These are phyloP conservation scores for Salminus brasiliensis DNA, from an alignment of 2,113 vertebrate species.

Conservation along the genomic window DNA sequence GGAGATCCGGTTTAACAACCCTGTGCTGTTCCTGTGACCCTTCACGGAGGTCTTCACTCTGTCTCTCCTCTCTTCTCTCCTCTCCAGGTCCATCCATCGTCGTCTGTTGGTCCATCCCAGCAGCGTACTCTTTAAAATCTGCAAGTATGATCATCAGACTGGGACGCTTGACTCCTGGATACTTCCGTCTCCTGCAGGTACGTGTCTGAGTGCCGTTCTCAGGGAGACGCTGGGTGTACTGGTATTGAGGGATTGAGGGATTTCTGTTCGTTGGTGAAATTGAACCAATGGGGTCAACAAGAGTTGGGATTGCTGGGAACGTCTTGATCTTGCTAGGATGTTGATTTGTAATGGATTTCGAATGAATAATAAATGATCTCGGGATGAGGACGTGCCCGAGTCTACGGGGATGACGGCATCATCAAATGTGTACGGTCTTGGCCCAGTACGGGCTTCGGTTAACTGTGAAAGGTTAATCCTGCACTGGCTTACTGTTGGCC, in stretches of 20 bases:
- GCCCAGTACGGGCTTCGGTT: not conserved
- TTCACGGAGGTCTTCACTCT: not conserved
- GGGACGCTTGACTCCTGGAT: conserved; percentile 89
- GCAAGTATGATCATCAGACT: conserved; percentile 86
- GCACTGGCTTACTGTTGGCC: not conserved
- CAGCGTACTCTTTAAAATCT: not conserved
- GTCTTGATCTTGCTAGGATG: not conserved
- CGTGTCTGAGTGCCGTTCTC: not conserved
- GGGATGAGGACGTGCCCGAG: not conserved
- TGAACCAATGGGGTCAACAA: not conserved
- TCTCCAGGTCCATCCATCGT: conserved; percentile 53
- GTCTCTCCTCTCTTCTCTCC: not conserved
- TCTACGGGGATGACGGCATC: not conserved
- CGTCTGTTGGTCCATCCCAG: not conserved
- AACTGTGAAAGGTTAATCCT: not conserved
- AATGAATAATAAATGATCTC: not conserved
- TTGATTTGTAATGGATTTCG: not conserved
- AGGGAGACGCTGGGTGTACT: no score
- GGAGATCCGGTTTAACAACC: not conserved
- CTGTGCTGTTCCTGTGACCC: not conserved
- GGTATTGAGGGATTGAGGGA: no score
- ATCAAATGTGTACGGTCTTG: not conserved
- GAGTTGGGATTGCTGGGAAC: not conserved
- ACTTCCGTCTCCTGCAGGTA: conserved; percentile 93
- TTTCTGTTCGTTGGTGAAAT: no score